Percentiles rank a stretch among this genome's conserved stretches.
Conservation (phyloP, 1,140 invertebrate species). For the Ceratosolen solmsi region DNA sequence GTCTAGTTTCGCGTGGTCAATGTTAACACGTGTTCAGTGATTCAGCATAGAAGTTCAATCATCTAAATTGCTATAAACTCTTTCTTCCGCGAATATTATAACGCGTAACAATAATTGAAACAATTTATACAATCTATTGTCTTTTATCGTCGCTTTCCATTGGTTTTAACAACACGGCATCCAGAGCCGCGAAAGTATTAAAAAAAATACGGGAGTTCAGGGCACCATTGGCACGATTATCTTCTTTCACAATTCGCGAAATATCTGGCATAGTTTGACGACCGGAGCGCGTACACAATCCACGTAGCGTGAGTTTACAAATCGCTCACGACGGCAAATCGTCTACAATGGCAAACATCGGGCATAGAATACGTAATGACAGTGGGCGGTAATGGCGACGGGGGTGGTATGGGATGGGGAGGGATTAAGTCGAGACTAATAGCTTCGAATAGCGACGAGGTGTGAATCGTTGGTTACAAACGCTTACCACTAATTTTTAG, state of each 20-base stretch:
- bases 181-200: not conserved
- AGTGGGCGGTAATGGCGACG: not conserved
- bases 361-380: conserved; percentile 40
- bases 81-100: not conserved
- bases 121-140: not conserved
- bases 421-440: not conserved
- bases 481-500: not conserved
- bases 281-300: not conserved
- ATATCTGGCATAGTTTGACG: not conserved
- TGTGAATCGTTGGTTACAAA: not conserved
- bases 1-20: not conserved
- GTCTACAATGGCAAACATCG: not conserved
- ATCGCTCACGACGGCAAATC: conserved; percentile 27
- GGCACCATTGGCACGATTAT: not conserved
- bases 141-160: not conserved
- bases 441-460: not conserved
- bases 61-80: not conserved
- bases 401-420: too few relatives aligned
- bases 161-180: not conserved
- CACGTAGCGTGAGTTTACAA: conserved; percentile 42
- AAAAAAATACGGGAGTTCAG: too few relatives aligned
- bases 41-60: not conserved
- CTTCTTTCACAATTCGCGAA: not conserved
- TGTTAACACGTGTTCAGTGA: not conserved
- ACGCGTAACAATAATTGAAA: too few relatives aligned